These are phyloP conservation scores for Portunus trituberculatus DNA, from an alignment of 1,140 invertebrate genomes.

Conservation along the genomic window DNA sequence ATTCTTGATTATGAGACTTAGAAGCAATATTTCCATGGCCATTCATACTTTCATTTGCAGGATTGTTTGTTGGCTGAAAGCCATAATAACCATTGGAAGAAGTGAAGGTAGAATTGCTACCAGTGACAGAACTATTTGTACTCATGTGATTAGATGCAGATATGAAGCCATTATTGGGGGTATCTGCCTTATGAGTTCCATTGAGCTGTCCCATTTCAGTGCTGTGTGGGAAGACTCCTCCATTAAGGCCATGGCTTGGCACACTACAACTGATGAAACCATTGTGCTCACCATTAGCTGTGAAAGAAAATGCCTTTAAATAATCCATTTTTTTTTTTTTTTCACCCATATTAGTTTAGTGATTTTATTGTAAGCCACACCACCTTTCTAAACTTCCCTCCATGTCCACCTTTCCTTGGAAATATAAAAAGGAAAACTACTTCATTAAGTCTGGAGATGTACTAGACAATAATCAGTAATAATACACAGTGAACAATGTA, in stretches of 20 bases:
- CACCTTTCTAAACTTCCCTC: no score
- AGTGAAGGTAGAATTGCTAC: constrained; percentile 42
- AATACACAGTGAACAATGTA: neutral
- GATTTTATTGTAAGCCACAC: no score
- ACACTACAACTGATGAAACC: constrained; percentile 58
- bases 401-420: no score
- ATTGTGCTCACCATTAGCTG: constrained; percentile 14
- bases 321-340: no score
- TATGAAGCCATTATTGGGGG: neutral
- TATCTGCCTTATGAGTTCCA: neutral
- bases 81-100: constrained; percentile 73
- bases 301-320: neutral
- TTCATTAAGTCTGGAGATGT: no score
- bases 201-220: constrained; percentile 19
- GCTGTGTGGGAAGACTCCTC: constrained; percentile 66
- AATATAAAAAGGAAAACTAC: no score
- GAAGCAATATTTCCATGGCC: constrained; percentile 25
- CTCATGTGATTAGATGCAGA: neutral
- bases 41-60: constrained; percentile 29
- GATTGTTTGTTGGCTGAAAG: constrained; percentile 53
- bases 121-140: constrained; percentile 36
- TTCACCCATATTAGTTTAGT: no score
- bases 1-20: neutral
- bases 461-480: neutral
- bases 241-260: constrained; percentile 68